Percentiles rank a stretch among this genome's conserved stretches.
Evolutionary conservation across 2,797 vertebrate species (phyloP).

Genomic region (Gymnodraco acuticeps): DNA sequence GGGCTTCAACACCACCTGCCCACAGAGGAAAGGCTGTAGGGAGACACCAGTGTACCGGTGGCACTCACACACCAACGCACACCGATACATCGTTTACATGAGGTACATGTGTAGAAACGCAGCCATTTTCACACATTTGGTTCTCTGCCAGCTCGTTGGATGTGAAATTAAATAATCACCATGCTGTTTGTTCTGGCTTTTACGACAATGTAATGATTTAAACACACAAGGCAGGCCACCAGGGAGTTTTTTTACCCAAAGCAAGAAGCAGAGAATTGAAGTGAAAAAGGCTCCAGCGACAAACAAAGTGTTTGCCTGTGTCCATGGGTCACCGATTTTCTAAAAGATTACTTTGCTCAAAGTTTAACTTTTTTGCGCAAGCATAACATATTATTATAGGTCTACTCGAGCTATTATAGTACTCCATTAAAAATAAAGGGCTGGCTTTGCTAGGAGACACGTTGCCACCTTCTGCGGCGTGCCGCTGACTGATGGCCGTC

Average conservation of each 20-base stretch:
- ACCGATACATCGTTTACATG: conserved; percentile 38
- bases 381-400: neutral
- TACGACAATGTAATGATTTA: conserved; percentile 4
- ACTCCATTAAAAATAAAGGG: too few relatives aligned
- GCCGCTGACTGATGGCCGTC: conserved; percentile 17
- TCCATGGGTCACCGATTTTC: conserved; percentile 5
- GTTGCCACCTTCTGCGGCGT: neutral
- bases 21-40: conserved; percentile 53
- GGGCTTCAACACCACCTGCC: conserved; percentile 72
- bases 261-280: neutral
- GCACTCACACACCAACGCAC: conserved; percentile 5
- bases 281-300: neutral
- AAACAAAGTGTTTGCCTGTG: conserved; percentile 9
- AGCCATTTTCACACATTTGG: conserved; percentile 15
- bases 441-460: neutral
- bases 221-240: neutral
- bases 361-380: neutral
- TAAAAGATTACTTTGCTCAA: conserved; percentile 22
- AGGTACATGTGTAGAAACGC: conserved; percentile 29
- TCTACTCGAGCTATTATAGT: neutral
- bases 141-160: conserved; percentile 3
- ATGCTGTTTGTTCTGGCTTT: conserved; percentile 6
- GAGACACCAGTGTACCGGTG: conserved; percentile 37
- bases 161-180: conserved; percentile 19
- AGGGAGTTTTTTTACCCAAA: neutral